Conservation (phyloP, 2,888 invertebrate species). For the Limnephilus rhombicus region DNA sequence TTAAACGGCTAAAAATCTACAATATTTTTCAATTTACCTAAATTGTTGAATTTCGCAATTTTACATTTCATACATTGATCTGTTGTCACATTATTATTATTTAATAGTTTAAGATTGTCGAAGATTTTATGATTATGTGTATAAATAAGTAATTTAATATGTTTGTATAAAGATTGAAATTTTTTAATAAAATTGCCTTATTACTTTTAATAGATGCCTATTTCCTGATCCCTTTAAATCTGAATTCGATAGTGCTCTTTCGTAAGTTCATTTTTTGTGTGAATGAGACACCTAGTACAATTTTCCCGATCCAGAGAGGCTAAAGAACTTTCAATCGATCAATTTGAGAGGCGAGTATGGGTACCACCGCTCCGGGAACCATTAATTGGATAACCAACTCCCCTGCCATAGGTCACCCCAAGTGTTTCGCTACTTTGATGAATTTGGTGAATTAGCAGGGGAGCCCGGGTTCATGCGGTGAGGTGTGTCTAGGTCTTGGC, state of each 20-base stretch:
- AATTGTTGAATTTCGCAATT: not conserved
- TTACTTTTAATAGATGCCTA: conserved; percentile 14
- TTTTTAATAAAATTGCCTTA: conserved; percentile 60
- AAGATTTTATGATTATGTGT: conserved; percentile 49
- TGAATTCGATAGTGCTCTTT: not conserved
- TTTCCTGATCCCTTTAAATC: not conserved
- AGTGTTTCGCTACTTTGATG: no score
- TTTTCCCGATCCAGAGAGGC: no score
- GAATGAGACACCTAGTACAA: no score
- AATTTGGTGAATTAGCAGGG: no score
- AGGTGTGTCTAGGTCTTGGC: no score
- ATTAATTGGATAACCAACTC: no score
- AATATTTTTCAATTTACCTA: not conserved
- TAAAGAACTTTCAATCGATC: no score
- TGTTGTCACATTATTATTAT: conserved; percentile 4
- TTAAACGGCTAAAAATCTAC: not conserved
- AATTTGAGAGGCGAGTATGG: no score
- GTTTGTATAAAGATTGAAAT: conserved; percentile 57
- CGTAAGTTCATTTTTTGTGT: not conserved
- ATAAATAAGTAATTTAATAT: conserved; percentile 58
- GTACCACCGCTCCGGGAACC: no score
- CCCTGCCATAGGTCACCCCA: no score
- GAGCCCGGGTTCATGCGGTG: no score
- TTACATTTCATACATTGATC: not conserved
- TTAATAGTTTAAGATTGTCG: conserved; percentile 38